A percentile compares a stretch with the other conserved stretches of the same genome.
Conservation (phyloP, 2,113 vertebrate genomes). For the Aptenodytes patagonicus region DNA sequence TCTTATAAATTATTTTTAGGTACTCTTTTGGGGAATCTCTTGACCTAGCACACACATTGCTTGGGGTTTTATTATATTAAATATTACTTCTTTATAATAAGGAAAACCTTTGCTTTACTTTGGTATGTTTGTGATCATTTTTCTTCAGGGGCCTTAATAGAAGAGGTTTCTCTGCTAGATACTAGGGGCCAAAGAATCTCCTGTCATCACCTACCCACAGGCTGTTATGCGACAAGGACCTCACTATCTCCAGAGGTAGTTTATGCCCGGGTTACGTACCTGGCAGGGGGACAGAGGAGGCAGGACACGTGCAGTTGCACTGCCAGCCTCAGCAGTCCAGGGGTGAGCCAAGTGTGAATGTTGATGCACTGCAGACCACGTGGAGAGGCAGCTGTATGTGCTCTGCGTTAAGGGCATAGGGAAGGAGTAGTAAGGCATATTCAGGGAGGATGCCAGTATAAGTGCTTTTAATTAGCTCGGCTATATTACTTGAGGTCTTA, state of each 20-base stretch:
- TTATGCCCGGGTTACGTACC: accelerated
- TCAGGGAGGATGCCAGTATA: neutral
- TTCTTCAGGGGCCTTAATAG: neutral
- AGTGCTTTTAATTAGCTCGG: neutral
- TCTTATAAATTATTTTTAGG: constrained; percentile 25
- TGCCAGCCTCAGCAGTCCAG: neutral
- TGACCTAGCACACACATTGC: neutral
- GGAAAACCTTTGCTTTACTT: neutral
- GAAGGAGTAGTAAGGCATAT: neutral
- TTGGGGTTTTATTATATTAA: neutral
- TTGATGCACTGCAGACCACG: accelerated
- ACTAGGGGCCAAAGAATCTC: neutral
- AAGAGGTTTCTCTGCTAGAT: neutral
- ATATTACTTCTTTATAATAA: neutral
- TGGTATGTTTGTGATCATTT: neutral
- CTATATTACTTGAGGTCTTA: neutral
- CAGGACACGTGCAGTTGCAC: neutral
- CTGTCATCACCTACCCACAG: neutral
- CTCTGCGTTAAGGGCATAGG: neutral
- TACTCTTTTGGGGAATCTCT: neutral
- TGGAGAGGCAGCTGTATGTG: neutral
- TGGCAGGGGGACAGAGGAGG: neutral
- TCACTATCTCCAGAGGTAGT: neutral
- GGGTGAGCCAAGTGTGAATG: neutral
- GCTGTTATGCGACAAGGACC: neutral